A percentile compares a stretch with the other conserved stretches of the same genome.
phyloP scores from a whole-genome alignment of 2,888 invertebrate genomes.

The Stictocephala bisonia region DNA sequence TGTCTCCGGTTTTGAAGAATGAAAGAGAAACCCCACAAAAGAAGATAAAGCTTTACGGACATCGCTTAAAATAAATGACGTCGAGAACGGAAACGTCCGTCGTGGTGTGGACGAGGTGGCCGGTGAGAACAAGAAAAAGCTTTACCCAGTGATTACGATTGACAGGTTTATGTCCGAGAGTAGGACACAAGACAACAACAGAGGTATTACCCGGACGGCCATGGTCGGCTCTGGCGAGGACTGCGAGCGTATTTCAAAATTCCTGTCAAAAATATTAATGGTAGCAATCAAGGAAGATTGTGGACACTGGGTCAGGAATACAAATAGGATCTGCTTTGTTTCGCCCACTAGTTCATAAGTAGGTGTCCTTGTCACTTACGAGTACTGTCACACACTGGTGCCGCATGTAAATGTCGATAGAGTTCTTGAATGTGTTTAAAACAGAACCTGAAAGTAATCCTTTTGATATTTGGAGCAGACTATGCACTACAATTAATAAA shows the following conservation, averaged over 20 bases:
- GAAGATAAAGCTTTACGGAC: too few species aligned
- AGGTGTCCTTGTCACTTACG: too few species aligned
- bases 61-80: too few species aligned
- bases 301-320: conserved; percentile 26
- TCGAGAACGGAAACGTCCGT: conserved; percentile 1
- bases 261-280: conserved; percentile 42
- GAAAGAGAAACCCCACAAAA: too few species aligned
- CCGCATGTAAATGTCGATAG: too few species aligned
- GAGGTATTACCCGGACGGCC: background rate
- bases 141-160: conserved; percentile 4
- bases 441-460: too few species aligned
- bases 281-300: conserved; percentile 6
- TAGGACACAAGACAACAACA: background rate
- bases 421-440: too few species aligned
- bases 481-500: too few species aligned
- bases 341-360: background rate
- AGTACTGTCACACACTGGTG: too few species aligned
- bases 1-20: too few species aligned
- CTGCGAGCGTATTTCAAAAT: conserved; percentile 39
- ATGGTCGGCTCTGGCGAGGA: too few species aligned
- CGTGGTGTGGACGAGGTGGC: background rate
- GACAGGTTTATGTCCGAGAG: conserved; percentile 3
- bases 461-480: too few species aligned
- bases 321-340: background rate
- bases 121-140: conserved; percentile 26